Base-by-base conservation (phyloP, 2,797 vertebrate genomes). In the Chiloscyllium punctatum region DNA sequence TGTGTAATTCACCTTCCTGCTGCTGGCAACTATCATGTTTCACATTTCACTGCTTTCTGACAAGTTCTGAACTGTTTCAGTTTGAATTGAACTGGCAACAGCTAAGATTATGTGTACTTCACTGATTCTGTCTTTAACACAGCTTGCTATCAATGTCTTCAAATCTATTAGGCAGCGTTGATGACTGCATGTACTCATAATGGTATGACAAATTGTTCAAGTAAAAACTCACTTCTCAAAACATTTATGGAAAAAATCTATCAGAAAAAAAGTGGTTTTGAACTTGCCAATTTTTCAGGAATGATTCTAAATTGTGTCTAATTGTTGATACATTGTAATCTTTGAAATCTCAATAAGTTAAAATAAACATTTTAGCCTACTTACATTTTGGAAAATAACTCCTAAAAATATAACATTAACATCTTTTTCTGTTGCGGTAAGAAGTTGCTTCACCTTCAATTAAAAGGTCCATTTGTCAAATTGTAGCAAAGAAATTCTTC, bases 11-110 rank as follows among this genome's bases (percentile, higher is more conserved):
- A 72, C 37, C 92, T 33, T 94, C 72, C 72, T 72, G 30, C 23
- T 30, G n/a, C 27, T 42, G 72, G 27, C 69, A 16, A 71, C 69
- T 23, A 72, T 72, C 72, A n/a, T 72, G 72, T 94, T 94, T 94
- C 92, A 94, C 37, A 72, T 94, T 69, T 48, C 42, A 21, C 68
- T 94, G 92, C 71, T 71, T 94, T 72, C 37, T 94, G 68, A 23
- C 37, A 72, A 94, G 68, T 69, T 94, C 66, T 62, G 91, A 68
- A 94, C 71, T 68, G 91, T 71, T 94, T 94, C 68, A 72, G 71
- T 90, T 94, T 94, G 66, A n/a, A 94, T 48, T 42, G 37, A 94
- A n/a, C 23, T 72, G 68, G 37, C n/a, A 71, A 94, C 2, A 25
- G 90, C 30, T 92, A 25, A 37, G 33, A n/a, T 66, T 16, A 25